These are phyloP conservation scores for Lithobates pipiens DNA, from an alignment of 2,797 vertebrate genomes.

Conservation along the genomic window DNA sequence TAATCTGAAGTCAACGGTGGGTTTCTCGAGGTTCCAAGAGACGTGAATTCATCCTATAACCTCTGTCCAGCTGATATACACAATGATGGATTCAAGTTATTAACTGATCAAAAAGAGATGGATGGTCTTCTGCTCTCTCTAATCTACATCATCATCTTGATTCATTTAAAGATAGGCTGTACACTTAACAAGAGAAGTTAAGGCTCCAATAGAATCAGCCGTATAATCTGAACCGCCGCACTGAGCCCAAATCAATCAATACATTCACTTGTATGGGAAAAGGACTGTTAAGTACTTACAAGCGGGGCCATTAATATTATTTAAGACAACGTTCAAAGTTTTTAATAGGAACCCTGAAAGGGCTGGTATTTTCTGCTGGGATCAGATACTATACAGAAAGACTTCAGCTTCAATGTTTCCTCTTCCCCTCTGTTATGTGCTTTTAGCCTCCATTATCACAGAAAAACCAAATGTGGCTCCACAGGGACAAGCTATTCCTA, in stretches of 20 bases:
- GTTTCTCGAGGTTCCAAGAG: constrained; percentile 72
- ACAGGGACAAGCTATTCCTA: constrained; percentile 42
- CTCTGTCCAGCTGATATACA: constrained; percentile 75
- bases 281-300: constrained; percentile 92
- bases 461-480: constrained; percentile 49
- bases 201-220: constrained; percentile 94
- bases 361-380: constrained; percentile 73
- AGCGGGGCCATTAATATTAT: constrained; percentile 98
- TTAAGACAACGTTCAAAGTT: constrained; percentile 90
- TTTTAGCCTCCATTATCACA: constrained; percentile 54
- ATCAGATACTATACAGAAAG: constrained; percentile 61
- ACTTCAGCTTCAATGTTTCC: constrained; percentile 55
- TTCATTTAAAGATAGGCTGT: constrained; percentile 96
- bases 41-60: constrained; percentile 74
- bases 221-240: constrained; percentile 89
- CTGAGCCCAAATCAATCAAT: constrained; percentile 88
- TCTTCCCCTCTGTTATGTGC: constrained; percentile 47
- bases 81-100: constrained; percentile 99
- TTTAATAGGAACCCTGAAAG: constrained; percentile 95
- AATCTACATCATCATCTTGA: constrained; percentile 99
- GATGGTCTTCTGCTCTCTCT: constrained; percentile 91
- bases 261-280: constrained; percentile 93
- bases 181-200: constrained; percentile 95
- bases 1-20: constrained; percentile 47
- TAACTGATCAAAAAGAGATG: constrained; percentile 98